A percentile compares a stretch with the other conserved stretches of the same genome.
Evolutionary conservation across 2,888 invertebrate genomes (phyloP).

Genomic region (Oxystoma pomonae): DNA sequence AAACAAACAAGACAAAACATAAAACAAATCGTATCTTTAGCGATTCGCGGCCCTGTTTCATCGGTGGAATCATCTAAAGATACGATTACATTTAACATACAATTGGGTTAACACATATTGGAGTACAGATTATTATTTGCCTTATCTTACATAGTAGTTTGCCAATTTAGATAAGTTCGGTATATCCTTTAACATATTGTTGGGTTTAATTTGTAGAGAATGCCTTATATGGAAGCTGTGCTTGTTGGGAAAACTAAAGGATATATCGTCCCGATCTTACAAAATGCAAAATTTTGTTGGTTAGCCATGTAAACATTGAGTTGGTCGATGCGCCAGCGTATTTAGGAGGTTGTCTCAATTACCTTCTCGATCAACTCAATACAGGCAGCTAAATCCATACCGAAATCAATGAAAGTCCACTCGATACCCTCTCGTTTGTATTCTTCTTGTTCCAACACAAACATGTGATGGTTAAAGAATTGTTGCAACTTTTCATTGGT

Average conservation of each 20-base stretch:
- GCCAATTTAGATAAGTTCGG: background rate
- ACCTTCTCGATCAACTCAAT: conserved; percentile 95
- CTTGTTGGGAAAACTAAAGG: too few relatives aligned
- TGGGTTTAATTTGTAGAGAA: too few relatives aligned
- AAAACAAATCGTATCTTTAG: conserved; percentile 26
- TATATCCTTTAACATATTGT: background rate
- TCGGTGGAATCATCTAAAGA: conserved; percentile 31
- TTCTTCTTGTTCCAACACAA: conserved; percentile 95
- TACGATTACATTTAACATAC: conserved; percentile 12
- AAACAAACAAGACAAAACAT: conserved; percentile 32
- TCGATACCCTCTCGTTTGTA: conserved; percentile 92
- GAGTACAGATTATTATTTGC: background rate
- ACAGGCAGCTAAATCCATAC: conserved; percentile 93
- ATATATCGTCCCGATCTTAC: background rate
- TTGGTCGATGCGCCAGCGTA: conserved; percentile 9
- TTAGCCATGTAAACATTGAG: conserved; percentile 20
- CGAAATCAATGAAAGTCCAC: conserved; percentile 97
- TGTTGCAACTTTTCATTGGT: conserved; percentile 97
- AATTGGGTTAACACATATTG: background rate
- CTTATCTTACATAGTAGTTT: background rate
- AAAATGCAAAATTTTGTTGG: background rate
- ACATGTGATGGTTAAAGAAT: conserved; percentile 99
- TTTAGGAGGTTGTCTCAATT: conserved; percentile 43
- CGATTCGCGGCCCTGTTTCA: conserved; percentile 32
- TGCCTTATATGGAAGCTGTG: too few relatives aligned